Percentiles rank a stretch among this genome's conserved stretches.
phyloP scores from a whole-genome alignment of 2,888 invertebrate genomes.

The Diaphora mendica region DNA sequence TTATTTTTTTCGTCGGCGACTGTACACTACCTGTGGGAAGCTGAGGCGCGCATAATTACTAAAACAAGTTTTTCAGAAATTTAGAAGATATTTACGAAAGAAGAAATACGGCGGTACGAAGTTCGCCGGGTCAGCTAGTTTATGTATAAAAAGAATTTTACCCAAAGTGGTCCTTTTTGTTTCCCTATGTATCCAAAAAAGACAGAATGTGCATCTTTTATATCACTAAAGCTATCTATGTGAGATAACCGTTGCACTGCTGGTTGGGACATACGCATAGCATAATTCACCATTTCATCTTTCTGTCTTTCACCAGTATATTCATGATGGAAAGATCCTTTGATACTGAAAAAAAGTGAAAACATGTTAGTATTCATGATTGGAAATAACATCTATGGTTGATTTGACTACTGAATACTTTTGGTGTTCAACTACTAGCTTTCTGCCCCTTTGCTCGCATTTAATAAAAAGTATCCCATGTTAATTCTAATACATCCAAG shows the following conservation, averaged over 20 bases:
- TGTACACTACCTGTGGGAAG: too few species aligned
- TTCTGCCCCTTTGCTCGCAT: too few species aligned
- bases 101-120: too few species aligned
- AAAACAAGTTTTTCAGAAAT: too few species aligned
- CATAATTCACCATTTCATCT: conserved; percentile 96
- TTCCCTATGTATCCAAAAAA: conserved; percentile 96
- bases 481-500: too few species aligned
- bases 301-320: conserved; percentile 95
- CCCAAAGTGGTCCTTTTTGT: conserved; percentile 92
- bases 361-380: too few species aligned
- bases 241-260: conserved; percentile 93
- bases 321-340: conserved; percentile 91
- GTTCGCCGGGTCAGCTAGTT: too few species aligned
- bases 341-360: conserved; percentile 86
- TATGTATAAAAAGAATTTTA: conserved; percentile 58
- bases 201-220: conserved; percentile 91
- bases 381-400: background rate
- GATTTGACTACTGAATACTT: background rate
- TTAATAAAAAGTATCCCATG: too few species aligned
- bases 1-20: too few species aligned
- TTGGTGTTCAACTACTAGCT: background rate
- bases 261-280: conserved; percentile 94
- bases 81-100: too few species aligned
- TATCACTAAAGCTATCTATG: conserved; percentile 91
- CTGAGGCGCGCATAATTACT: too few species aligned